Evolutionary conservation across 2,888 invertebrate genomes (phyloP).

Genomic region (Pomacea canaliculata): DNA sequence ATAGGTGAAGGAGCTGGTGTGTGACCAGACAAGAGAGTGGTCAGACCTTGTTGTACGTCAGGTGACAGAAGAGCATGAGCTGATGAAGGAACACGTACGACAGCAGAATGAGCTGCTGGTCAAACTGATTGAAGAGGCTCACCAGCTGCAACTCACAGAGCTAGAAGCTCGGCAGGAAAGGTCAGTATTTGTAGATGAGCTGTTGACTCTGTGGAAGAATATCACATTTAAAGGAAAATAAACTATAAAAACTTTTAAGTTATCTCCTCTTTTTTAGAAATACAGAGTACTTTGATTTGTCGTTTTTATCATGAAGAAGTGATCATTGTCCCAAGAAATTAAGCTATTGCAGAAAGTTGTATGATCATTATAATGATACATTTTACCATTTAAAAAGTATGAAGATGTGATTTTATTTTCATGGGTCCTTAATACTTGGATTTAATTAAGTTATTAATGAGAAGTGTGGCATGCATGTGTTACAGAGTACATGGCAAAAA

Average conservation of each 20-base stretch:
- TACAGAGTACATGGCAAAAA: too few species aligned
- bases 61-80: constrained; percentile 82
- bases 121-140: constrained; percentile 90
- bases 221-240: background rate
- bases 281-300: too few species aligned
- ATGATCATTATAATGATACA: too few species aligned
- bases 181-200: constrained; percentile 67
- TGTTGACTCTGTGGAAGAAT: background rate
- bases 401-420: too few species aligned
- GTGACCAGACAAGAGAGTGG: constrained; percentile 95
- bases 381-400: too few species aligned
- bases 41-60: constrained; percentile 87
- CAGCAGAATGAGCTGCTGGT: constrained; percentile 92
- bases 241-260: background rate
- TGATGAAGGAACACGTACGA: constrained; percentile 78
- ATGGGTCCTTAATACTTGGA: too few species aligned
- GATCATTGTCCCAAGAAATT: too few species aligned
- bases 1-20: constrained; percentile 77
- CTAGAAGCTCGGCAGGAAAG: constrained; percentile 89
- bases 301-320: too few species aligned
- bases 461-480: too few species aligned
- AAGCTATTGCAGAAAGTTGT: too few species aligned
- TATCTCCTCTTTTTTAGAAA: too few species aligned
- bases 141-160: constrained; percentile 83
- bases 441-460: background rate